A percentile compares a stretch with the other conserved stretches of the same genome.
Evolutionary conservation across 2,888 invertebrate genomes (phyloP).

Genomic region (Timema podura): DNA sequence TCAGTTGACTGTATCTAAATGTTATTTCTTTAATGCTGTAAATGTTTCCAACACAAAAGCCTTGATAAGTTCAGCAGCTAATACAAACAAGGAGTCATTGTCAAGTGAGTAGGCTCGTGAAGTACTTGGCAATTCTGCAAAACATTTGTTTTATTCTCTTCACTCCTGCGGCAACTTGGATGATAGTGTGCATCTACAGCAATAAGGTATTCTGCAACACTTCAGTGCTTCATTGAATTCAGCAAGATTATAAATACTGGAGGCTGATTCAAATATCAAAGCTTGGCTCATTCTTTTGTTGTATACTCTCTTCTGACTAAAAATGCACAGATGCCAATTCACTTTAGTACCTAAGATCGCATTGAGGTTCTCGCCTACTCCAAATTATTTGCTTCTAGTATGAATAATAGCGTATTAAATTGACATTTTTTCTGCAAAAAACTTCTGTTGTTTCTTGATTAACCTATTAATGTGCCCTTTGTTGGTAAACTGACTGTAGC

Average conservation of each 20-base stretch:
- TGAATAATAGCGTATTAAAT: neutral
- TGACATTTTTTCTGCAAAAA: neutral
- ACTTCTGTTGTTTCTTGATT: neutral
- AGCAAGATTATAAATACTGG: neutral
- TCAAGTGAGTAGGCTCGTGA: neutral
- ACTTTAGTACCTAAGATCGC: neutral
- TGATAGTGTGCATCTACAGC: neutral
- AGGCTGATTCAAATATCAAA: slow-evolving; percentile 4
- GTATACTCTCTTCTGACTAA: neutral
- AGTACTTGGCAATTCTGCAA: neutral
- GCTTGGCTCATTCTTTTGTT: neutral
- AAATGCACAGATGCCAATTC: slow-evolving; percentile 7
- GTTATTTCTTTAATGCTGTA: neutral
- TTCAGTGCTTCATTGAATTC: slow-evolving; percentile 3
- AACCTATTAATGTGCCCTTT: slow-evolving; percentile 1
- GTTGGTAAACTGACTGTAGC: slow-evolving; percentile 8
- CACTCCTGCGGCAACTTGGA: neutral
- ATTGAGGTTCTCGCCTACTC: neutral
- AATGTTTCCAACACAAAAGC: slow-evolving; percentile 8
- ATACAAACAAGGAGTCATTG: neutral
- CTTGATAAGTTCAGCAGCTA: slow-evolving; percentile 11
- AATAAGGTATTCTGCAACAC: neutral
- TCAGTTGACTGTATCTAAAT: neutral
- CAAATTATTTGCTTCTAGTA: neutral
- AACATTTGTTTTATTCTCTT: neutral